Evolutionary conservation across 2,888 invertebrate species (phyloP), one percentile per base, ranked within the genome.

Genomic region (Alviniconcha strummeri): DNA sequence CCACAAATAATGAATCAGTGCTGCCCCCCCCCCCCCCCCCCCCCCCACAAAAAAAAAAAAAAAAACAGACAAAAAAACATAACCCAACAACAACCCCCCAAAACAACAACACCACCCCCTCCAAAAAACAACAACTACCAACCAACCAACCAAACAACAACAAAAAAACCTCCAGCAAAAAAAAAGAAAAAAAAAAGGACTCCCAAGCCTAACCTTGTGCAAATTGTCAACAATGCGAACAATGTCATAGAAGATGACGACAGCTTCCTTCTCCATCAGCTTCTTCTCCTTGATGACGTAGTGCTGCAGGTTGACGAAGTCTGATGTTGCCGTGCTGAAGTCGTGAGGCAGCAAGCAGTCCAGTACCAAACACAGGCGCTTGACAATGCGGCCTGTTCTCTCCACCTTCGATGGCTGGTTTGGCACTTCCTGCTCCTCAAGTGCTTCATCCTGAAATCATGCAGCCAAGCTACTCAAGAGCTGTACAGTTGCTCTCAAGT

Each of bases 241-340:
- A 88, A 96, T 96, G 92, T 96, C 96, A 91, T 95, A 95, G 92
- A 97, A 96, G 91, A 97, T 96, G 79, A 96, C 92, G 72, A 97
- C 94, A 1, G 96, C 96, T 92, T 96, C 96, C 89, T 95, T 95
- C 91, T 97, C 96, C 0, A 95, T 95, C 5, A 97, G 95, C 91
- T 96, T 96, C 91, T 96, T 96, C 85, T 96, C 96, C 93, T 95
- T 95, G 79, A 96, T 96, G 54, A 97, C 96, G 91, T 96, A 96
- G 90, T 96, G 91, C 84, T 92, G 92, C 7, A 92, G 88, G 84
- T 92, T 92, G 60, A 91, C 89, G 8, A 91, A 88, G 80, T 91
- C 91, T 4, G 89, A 96, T 88, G 95, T 94, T 87, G 93, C 91
- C 15, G 94, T 93, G 89, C 94, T 94, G 89, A 95, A 95, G 91